Evolutionary conservation across 2,797 vertebrate genomes (phyloP), one percentile per base, ranked within the genome.

Genomic region (Cyprinodon diabolis): DNA sequence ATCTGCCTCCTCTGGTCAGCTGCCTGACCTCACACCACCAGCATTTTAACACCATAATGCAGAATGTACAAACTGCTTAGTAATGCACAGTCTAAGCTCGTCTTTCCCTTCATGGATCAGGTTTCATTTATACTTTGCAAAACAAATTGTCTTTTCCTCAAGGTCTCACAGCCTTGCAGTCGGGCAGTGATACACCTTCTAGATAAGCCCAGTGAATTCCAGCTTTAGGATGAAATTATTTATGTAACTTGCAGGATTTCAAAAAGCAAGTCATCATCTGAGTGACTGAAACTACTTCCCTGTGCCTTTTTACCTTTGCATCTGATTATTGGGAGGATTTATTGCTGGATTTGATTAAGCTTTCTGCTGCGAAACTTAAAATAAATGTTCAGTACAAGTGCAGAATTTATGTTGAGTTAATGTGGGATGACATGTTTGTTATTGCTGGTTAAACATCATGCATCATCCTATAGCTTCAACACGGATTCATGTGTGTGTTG

Each of bases 51-150:
- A 82, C 71, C 30, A 2, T 52, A 75, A 72, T 72, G 87, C 75
- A 87, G 87, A 92, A 91, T 91, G 77, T 70, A 47, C 66, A 84
- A 88, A 84, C 56, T 84, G 88, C 89, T 89, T 81, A 75, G 81
- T 88, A 90, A 87, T 86, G 43, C 71, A 10, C 71, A 10, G 11
- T 58, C 76, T 19, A 68, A 43, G 58, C 74, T 62, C 62, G 1
- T 23, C 21, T n/a, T 55, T 55, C 54, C n/a, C 21, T 55, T 55
- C 54, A 12, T 12, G 6, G 21, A 21, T 55, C n/a, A 3, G 10
- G 21, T 55, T n/a, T 45, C 12, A n/a, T 65, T 19, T 12, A 45
- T 63, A 43, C 4, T 63, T 40, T 43, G 60, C 35, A 45, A 65
- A 65, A 21, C 60, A 45, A 47, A 45, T 1, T 2, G n/a, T n/a